Percentiles rank a stretch among this genome's conserved stretches.
Evolutionary conservation across 2,797 vertebrate genomes (phyloP).

Genomic region (Cossypha polioptera): DNA sequence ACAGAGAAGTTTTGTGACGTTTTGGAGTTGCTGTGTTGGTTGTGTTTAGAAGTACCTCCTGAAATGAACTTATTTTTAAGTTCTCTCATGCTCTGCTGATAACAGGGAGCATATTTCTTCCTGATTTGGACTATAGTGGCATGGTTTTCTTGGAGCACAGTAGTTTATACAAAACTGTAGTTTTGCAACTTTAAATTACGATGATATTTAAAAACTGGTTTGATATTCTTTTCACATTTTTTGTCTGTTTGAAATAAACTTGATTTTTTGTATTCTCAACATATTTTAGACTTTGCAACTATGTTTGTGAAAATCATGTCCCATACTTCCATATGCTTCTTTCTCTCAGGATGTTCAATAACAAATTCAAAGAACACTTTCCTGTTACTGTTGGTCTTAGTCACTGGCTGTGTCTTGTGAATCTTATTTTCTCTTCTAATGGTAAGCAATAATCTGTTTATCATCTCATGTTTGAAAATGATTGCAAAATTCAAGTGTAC

Average conservation of each 20-base stretch:
- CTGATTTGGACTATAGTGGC: neutral
- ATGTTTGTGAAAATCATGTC: neutral
- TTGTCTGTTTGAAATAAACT: neutral
- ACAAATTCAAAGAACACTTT: neutral
- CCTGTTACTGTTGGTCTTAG: neutral
- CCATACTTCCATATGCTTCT: neutral
- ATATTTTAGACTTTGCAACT: neutral
- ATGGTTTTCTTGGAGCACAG: neutral
- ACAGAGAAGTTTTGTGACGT: neutral
- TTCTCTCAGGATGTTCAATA: neutral
- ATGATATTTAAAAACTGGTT: neutral
- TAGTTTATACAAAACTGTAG: neutral
- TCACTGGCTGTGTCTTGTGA: neutral
- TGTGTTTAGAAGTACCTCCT: slow-evolving; percentile 11
- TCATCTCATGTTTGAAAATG: neutral
- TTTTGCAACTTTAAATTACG: neutral
- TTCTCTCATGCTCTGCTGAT: slow-evolving; percentile 33
- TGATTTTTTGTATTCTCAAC: neutral
- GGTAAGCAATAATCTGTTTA: neutral
- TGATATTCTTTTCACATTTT: neutral
- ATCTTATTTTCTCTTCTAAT: neutral
- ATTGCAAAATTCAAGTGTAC: neutral
- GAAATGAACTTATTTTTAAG: slow-evolving; percentile 30
- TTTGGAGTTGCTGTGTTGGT: neutral
- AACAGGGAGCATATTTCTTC: slow-evolving; percentile 12